Percentiles rank a stretch among this genome's conserved stretches.
Conservation (phyloP, 2,113 vertebrate species). For the Prionailurus viverrinus region DNA sequence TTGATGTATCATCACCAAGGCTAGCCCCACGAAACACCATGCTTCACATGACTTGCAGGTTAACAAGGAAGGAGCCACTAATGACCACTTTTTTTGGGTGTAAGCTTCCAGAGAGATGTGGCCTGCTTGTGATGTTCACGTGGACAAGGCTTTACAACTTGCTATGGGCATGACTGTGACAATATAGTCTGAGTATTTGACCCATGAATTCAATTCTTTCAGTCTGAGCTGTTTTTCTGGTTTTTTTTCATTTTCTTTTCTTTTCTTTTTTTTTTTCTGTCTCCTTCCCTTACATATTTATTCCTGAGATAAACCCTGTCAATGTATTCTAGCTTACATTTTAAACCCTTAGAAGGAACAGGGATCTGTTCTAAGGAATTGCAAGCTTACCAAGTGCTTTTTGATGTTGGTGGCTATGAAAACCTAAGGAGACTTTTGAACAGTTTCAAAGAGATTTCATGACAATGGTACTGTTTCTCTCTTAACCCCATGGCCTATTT, state of each 20-base stretch:
- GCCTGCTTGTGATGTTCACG: neutral
- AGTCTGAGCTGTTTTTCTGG: neutral
- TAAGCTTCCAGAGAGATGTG: neutral
- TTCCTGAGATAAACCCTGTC: neutral
- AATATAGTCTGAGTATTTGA: neutral
- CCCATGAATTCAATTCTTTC: slow-evolving; percentile 41
- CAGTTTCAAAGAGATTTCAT: slow-evolving; percentile 41
- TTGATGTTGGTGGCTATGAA: slow-evolving; percentile 6
- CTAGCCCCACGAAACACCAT: neutral
- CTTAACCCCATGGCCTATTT: slow-evolving; percentile 55
- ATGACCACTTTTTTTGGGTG: neutral
- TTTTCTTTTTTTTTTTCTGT: neutral
- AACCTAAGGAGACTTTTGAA: slow-evolving; percentile 12
- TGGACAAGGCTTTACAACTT: neutral
- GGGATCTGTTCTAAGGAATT: neutral
- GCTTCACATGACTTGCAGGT: neutral
- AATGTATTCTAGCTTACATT: neutral
- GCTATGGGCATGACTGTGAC: slow-evolving; percentile 4
- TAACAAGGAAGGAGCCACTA: slow-evolving; percentile 26
- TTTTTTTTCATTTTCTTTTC: neutral
- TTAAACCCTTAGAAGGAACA: neutral
- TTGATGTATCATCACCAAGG: neutral
- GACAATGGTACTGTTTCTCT: slow-evolving; percentile 29
- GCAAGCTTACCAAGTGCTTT: slow-evolving; percentile 32
- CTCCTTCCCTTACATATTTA: neutral